These are phyloP conservation scores for Nebria ingens DNA, from an alignment of 1,140 invertebrate genomes.

Conservation along the genomic window DNA sequence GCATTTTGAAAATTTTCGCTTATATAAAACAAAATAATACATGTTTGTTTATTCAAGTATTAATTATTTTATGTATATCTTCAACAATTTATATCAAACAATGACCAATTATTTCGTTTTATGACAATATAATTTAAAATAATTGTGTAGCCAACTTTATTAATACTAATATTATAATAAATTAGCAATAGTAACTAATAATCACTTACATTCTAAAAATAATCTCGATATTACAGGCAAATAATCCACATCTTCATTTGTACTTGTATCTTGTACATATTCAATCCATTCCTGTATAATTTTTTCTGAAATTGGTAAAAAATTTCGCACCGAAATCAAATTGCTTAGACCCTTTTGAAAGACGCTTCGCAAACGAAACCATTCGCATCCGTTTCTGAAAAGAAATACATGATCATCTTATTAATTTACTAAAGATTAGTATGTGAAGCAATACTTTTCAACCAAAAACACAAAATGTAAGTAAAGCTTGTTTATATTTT, in stretches of 20 bases:
- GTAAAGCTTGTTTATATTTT: conserved; percentile 8
- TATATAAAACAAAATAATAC: no score
- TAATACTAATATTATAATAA: no score
- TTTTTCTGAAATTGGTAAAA: conserved; percentile 49
- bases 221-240: conserved; percentile 58
- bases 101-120: no score
- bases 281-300: conserved; percentile 48
- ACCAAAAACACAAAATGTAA: conserved; percentile 2
- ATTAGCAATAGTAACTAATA: no score
- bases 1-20: no score
- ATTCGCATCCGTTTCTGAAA: conserved; percentile 72
- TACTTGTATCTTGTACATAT: conserved; percentile 22
- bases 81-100: no score
- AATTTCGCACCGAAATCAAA: conserved; percentile 53
- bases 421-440: background rate
- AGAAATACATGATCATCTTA: conserved; percentile 16
- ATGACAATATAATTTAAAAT: no score
- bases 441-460: no score
- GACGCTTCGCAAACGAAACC: conserved; percentile 65
- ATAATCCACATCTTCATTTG: conserved; percentile 45
- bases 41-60: no score
- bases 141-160: no score
- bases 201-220: conserved; percentile 70
- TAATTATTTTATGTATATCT: background rate
- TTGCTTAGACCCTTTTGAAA: conserved; percentile 72